Evolutionary conservation across 2,797 vertebrate genomes (phyloP).

Genomic region (Babyrousa celebensis): DNA sequence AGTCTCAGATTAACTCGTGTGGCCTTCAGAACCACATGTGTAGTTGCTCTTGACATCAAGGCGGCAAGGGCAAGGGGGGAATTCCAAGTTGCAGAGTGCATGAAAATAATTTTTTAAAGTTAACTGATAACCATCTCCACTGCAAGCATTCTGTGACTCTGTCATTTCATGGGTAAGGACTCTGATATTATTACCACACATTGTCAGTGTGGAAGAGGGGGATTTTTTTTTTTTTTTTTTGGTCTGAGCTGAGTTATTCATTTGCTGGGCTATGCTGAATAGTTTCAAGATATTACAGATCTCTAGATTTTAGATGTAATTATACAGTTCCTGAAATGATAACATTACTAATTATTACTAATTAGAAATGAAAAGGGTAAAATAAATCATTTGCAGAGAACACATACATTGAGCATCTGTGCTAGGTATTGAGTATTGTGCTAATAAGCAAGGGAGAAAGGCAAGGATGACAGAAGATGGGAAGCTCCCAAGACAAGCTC

Average conservation of each 20-base stretch:
- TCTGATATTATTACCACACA: not conserved
- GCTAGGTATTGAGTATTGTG: not conserved
- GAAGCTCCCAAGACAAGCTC: not conserved
- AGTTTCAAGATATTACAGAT: not conserved
- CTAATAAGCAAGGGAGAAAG: not conserved
- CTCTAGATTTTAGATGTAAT: constrained; percentile 26
- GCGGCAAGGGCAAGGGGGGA: constrained; percentile 11
- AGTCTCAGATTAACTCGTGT: constrained; percentile 53
- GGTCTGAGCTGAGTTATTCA: not conserved
- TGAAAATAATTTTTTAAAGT: constrained; percentile 59
- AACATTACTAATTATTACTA: not conserved
- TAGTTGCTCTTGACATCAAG: constrained; percentile 59
- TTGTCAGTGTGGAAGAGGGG: not conserved
- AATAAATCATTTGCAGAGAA: not conserved
- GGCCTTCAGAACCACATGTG: not conserved
- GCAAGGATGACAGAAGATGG: not conserved
- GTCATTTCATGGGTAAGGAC: constrained; percentile 13
- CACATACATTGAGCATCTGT: not conserved
- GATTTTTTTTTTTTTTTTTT: not conserved
- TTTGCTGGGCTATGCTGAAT: not conserved
- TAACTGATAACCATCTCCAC: constrained; percentile 59
- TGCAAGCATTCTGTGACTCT: not conserved
- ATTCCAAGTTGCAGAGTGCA: constrained; percentile 61
- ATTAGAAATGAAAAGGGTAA: constrained; percentile 30
- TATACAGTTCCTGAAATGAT: constrained; percentile 1